A percentile compares a stretch with the other conserved stretches of the same genome.
Conservation (phyloP, 2,797 vertebrate species). For the Pseudomugil tenellus region DNA sequence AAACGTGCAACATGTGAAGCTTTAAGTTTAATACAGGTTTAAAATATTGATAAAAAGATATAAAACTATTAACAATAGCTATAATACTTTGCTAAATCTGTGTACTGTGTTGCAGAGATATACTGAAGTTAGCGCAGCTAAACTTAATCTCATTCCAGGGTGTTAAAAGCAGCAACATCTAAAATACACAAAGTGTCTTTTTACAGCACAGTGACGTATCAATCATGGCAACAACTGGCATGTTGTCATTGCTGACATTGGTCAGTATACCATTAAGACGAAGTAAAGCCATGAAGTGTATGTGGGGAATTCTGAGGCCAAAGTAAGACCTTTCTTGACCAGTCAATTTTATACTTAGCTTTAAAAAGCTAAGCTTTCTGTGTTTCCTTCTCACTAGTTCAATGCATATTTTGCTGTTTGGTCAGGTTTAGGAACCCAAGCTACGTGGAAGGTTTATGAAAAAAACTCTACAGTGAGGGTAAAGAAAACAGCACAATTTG, state of each 20-base stretch:
- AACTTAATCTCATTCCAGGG: background rate
- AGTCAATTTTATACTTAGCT: too few species aligned
- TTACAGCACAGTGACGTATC: background rate
- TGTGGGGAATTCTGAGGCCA: background rate
- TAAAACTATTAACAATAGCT: background rate
- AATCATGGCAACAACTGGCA: background rate
- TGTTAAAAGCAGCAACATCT: background rate
- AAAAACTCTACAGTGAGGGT: background rate
- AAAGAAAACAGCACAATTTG: too few species aligned
- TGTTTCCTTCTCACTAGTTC: background rate
- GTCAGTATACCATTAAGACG: background rate
- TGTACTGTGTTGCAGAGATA: background rate
- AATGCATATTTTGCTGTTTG: background rate
- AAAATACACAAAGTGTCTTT: background rate
- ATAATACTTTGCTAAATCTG: background rate
- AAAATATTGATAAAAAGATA: background rate
- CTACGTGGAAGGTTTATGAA: background rate
- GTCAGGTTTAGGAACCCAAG: background rate
- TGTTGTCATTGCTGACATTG: background rate
- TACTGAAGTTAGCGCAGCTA: background rate
- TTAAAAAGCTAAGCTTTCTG: too few species aligned
- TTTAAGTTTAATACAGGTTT: background rate
- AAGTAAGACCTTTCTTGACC: too few species aligned
- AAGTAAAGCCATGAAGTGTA: background rate
- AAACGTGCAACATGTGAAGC: background rate